A percentile compares a stretch with the other conserved stretches of the same genome.
Evolutionary conservation across 2,888 invertebrate genomes (phyloP).

Genomic region (Meliscaeva auricollis): DNA sequence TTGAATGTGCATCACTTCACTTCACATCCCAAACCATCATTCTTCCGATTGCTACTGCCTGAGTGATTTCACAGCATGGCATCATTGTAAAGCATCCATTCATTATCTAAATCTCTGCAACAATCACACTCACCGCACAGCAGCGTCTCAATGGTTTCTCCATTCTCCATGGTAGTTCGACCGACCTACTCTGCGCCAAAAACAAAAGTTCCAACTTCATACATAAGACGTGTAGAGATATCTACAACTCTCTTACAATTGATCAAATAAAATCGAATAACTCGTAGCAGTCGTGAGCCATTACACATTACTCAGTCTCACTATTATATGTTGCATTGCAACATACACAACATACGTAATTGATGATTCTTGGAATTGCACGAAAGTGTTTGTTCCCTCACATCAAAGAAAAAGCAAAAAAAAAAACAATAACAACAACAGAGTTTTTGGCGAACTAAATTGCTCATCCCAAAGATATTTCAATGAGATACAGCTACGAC

Average conservation of each 20-base stretch:
- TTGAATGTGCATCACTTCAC: slow-evolving; percentile 62
- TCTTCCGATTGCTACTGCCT: slow-evolving; percentile 49
- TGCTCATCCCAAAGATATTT: slow-evolving; percentile 10
- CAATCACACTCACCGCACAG: slow-evolving; percentile 38
- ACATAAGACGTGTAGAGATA: too few relatives aligned
- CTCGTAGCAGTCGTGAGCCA: slow-evolving; percentile 69
- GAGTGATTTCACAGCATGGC: slow-evolving; percentile 52
- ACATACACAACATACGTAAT: slow-evolving; percentile 69
- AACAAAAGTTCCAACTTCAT: too few relatives aligned
- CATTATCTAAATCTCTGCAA: slow-evolving; percentile 55
- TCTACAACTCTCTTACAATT: slow-evolving; percentile 49
- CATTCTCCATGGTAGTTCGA: too few relatives aligned
- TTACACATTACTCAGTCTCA: slow-evolving; percentile 67
- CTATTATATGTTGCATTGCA: slow-evolving; percentile 56
- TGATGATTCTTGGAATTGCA: slow-evolving; percentile 71
- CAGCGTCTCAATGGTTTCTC: slow-evolving; percentile 19
- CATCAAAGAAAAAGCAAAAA: slow-evolving; percentile 8
- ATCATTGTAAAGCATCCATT: slow-evolving; percentile 49
- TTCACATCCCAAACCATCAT: slow-evolving; percentile 29
- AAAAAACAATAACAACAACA: background rate
- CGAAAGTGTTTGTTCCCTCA: slow-evolving; percentile 53
- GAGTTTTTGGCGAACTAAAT: slow-evolving; percentile 38
- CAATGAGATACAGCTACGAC: slow-evolving; percentile 4
- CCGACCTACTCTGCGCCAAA: too few relatives aligned
- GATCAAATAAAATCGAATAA: slow-evolving; percentile 74